A percentile compares a stretch with the other conserved stretches of the same genome.
Evolutionary conservation across 2,797 vertebrate species (phyloP).

Genomic region (Malacoctenus gilli): DNA sequence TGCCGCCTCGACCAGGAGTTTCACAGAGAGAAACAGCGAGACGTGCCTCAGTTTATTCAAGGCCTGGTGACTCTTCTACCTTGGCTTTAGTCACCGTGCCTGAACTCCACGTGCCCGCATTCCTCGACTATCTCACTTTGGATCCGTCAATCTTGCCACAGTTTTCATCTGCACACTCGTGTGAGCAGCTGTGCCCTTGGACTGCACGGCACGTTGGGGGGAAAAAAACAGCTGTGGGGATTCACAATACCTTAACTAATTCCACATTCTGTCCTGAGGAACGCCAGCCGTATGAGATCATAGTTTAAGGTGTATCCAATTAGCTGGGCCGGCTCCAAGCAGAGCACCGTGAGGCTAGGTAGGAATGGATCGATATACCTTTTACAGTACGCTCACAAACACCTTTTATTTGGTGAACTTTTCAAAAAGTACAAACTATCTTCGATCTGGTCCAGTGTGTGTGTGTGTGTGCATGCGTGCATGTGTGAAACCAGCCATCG

Average conservation of each 20-base stretch:
- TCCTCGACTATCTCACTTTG: slow-evolving; percentile 34
- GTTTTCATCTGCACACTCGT: slow-evolving; percentile 59
- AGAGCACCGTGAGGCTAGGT: slow-evolving; percentile 4
- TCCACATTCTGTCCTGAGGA: slow-evolving; percentile 72
- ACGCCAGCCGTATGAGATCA: slow-evolving; percentile 75
- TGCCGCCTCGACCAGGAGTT: slow-evolving; percentile 38
- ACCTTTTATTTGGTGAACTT: slow-evolving; percentile 3
- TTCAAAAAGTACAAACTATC: slow-evolving; percentile 18
- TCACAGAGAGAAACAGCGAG: slow-evolving; percentile 16
- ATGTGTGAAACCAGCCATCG: slow-evolving; percentile 24
- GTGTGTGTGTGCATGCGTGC: slow-evolving; percentile 4
- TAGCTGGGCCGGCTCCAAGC: slow-evolving; percentile 50
- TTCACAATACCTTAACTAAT: slow-evolving; percentile 79
- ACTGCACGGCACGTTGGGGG: slow-evolving; percentile 51
- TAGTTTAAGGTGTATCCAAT: slow-evolving; percentile 78
- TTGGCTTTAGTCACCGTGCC: slow-evolving; percentile 14
- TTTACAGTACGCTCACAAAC: slow-evolving; percentile 15
- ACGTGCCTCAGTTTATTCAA: slow-evolving; percentile 10
- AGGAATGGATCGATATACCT: slow-evolving; percentile 3
- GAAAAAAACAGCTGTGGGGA: slow-evolving; percentile 81
- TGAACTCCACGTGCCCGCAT: slow-evolving; percentile 36
- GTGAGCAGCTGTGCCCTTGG: slow-evolving; percentile 78
- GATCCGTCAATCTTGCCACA: slow-evolving; percentile 32
- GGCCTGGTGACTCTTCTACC: slow-evolving; percentile 9
- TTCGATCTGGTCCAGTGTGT: slow-evolving; percentile 1